A percentile compares a stretch with the other conserved stretches of the same genome.
These are phyloP conservation scores for Pangasius djambal DNA, from an alignment of 2,797 vertebrate genomes.

Conservation along the genomic window DNA sequence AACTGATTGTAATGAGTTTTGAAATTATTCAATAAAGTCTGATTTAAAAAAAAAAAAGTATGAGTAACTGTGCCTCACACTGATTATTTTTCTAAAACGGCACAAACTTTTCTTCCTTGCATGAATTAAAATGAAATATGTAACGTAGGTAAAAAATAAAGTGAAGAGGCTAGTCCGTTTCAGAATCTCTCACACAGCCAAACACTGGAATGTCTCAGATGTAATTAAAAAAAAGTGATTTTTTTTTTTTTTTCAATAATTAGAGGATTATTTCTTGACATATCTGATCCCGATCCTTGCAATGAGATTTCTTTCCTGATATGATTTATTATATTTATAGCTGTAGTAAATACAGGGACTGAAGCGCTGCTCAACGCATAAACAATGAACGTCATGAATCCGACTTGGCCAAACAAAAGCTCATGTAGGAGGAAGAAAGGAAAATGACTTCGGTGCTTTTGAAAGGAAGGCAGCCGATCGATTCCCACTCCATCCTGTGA, in stretches of 20 bases:
- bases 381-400: constrained; percentile 1
- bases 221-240: neutral
- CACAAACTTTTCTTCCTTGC: neutral
- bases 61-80: no score
- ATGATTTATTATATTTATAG: neutral
- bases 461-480: constrained; percentile 8
- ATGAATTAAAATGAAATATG: neutral
- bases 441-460: constrained; percentile 18
- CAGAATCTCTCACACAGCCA: neutral
- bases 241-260: neutral
- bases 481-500: constrained; percentile 25
- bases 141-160: neutral
- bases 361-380: neutral
- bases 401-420: constrained; percentile 5
- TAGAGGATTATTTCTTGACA: neutral
- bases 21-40: no score
- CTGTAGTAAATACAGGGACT: neutral
- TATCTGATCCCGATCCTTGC: neutral
- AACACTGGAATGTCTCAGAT: neutral
- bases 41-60: no score
- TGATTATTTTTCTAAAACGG: neutral
- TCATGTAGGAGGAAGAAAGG: neutral
- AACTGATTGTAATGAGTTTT: no score
- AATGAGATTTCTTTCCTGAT: neutral
- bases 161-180: neutral